Base-by-base conservation (phyloP, 2,888 invertebrate genomes). In the Augochlorella aurata region DNA sequence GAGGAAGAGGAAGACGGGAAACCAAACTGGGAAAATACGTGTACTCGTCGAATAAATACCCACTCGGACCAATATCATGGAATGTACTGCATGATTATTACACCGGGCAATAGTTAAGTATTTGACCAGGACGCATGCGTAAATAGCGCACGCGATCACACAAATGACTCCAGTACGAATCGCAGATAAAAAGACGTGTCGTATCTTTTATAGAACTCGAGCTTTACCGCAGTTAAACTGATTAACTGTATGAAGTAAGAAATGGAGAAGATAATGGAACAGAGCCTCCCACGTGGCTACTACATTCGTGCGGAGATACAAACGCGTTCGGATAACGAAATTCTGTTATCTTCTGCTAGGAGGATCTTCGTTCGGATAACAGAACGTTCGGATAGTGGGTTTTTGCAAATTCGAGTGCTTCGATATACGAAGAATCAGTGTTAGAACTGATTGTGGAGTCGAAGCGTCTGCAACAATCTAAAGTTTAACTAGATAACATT, bases 91-190 rank as follows among this genome's bases (percentile, higher is more conserved):
- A n/a, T n/a, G n/a, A 4, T 50, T 45, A 29, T 58, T 44, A 54
- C 16, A 29, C 14, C n/a, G 14, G 10, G 10, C 72, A 49, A 54
- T 29, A 63, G 16, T 52, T 72, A 68, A 79, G 24, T 65, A 73
- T 69, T 49, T 16, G 0, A 3, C 18, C 47, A 0, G 0, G 2
- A 71, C 80, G 80, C 79, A 68, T 78, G 80, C 80, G 80, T 54
- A 65, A 21, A 77, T 38, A 9, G 8, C 10, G 24, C 29, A 24
- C 44, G 16, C 44, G 24, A 50, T n/a, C 21, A 16, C 3, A 49
- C 44, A 14, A 3, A 50, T 63, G 52, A n/a, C 12, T n/a, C 47
- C 24, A 16, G n/a, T 38, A 21, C 2, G 16, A 50, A 50, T 47
- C 50, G 14, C 7, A 1, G 12, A 24, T 29, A 52, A 50, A 24